Conservation (phyloP, 2,113 vertebrate genomes). For the Zapornia atra region DNA sequence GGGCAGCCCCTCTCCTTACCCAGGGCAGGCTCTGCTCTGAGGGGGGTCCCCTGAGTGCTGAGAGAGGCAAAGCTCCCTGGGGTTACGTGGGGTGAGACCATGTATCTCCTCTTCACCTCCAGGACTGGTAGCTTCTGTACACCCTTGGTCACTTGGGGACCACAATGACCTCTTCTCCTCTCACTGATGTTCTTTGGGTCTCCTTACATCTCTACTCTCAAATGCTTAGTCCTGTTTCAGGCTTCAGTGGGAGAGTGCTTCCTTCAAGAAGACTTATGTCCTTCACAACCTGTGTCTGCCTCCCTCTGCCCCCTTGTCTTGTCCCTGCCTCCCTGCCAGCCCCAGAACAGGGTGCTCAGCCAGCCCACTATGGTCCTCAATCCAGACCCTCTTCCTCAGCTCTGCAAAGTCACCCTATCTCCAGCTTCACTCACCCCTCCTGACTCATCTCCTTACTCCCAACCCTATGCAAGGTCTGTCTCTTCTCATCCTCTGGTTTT, state of each 20-base stretch:
- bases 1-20: background rate
- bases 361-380: accelerated
- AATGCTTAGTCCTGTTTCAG: background rate
- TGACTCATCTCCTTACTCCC: background rate
- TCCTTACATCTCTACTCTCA: background rate
- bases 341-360: background rate
- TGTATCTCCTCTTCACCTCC: accelerated
- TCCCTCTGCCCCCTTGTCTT: background rate
- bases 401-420: background rate
- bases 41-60: accelerated
- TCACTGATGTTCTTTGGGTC: too few species aligned
- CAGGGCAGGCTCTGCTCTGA: too few species aligned
- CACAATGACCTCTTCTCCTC: background rate
- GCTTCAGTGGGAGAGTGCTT: background rate
- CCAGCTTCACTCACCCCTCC: accelerated
- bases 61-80: background rate
- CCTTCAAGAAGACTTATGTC: background rate
- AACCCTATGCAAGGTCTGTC: background rate
- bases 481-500: background rate
- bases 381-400: background rate
- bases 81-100: background rate
- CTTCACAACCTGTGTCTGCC: background rate
- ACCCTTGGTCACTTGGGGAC: accelerated
- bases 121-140: background rate
- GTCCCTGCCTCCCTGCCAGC: background rate